Conservation (phyloP, 1,140 invertebrate genomes). For the Bombus superbus region DNA sequence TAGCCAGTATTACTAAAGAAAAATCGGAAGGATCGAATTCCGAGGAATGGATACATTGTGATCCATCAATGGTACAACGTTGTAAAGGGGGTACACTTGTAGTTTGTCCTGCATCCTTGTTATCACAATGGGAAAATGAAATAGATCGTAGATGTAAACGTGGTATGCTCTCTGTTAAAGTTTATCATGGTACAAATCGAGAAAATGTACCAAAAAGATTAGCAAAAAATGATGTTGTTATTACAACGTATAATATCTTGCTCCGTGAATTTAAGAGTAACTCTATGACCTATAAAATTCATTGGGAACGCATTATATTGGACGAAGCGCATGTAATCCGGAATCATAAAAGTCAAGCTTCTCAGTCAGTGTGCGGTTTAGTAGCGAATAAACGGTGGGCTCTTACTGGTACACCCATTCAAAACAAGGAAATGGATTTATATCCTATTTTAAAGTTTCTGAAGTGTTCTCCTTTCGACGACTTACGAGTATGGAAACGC, state of each 20-base stretch:
- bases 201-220: conserved; percentile 86
- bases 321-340: conserved; percentile 97
- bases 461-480: conserved; percentile 93
- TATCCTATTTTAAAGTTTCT: conserved; percentile 95
- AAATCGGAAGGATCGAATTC: conserved; percentile 67
- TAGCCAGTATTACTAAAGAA: conserved; percentile 82
- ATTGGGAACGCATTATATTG: conserved; percentile 93
- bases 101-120: conserved; percentile 93
- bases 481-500: conserved; percentile 87
- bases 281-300: conserved; percentile 79
- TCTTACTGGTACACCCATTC: conserved; percentile 97
- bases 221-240: conserved; percentile 86
- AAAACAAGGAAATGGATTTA: conserved; percentile 95
- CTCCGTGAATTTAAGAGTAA: conserved; percentile 82
- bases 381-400: conserved; percentile 89
- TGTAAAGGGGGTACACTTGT: conserved; percentile 90
- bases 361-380: conserved; percentile 88
- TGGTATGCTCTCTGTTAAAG: conserved; percentile 85
- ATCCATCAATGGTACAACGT: conserved; percentile 67
- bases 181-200: conserved; percentile 93
- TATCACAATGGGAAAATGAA: conserved; percentile 94
- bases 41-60: conserved; percentile 64
- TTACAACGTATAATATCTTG: conserved; percentile 91
- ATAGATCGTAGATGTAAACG: conserved; percentile 86
- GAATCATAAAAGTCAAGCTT: conserved; percentile 91